A percentile compares a stretch with the other conserved stretches of the same genome.
phyloP scores from a whole-genome alignment of 2,797 vertebrate species.

The Chloroceryle amazona region DNA sequence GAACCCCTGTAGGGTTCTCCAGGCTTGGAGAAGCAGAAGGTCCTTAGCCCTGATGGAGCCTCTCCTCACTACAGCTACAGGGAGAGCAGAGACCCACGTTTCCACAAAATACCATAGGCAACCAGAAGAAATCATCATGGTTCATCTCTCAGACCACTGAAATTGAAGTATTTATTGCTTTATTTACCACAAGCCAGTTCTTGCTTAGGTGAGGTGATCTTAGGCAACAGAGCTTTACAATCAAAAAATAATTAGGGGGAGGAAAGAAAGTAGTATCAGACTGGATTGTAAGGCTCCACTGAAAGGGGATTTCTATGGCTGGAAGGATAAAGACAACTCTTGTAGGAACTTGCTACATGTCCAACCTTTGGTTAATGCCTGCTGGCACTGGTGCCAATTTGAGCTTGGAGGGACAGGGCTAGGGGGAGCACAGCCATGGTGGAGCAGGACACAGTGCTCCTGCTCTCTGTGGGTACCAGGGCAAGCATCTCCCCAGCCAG shows the following conservation, averaged over 20 bases:
- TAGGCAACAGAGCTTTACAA: neutral
- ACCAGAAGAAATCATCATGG: neutral
- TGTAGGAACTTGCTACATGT: accelerated
- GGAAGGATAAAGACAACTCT: neutral
- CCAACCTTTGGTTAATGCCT: neutral
- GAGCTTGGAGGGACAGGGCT: too few relatives aligned
- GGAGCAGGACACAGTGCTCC: too few relatives aligned
- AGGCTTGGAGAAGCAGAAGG: neutral
- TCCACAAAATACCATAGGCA: neutral
- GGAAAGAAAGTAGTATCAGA: neutral
- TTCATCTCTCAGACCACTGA: neutral
- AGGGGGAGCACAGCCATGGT: too few relatives aligned
- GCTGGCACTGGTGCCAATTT: too few relatives aligned
- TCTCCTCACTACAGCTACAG: neutral
- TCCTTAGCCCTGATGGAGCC: neutral
- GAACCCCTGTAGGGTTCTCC: neutral
- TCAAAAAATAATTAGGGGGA: neutral
- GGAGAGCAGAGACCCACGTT: neutral
- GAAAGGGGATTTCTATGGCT: neutral
- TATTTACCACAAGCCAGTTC: neutral
- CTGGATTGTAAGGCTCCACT: too few relatives aligned
- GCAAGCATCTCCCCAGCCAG: too few relatives aligned
- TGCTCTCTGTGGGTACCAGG: too few relatives aligned
- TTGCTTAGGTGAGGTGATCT: neutral
- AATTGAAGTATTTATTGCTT: neutral